A percentile compares a stretch with the other conserved stretches of the same genome.
These are phyloP conservation scores for Masticophis lateralis DNA, from an alignment of 2,797 vertebrate species.

Conservation along the genomic window DNA sequence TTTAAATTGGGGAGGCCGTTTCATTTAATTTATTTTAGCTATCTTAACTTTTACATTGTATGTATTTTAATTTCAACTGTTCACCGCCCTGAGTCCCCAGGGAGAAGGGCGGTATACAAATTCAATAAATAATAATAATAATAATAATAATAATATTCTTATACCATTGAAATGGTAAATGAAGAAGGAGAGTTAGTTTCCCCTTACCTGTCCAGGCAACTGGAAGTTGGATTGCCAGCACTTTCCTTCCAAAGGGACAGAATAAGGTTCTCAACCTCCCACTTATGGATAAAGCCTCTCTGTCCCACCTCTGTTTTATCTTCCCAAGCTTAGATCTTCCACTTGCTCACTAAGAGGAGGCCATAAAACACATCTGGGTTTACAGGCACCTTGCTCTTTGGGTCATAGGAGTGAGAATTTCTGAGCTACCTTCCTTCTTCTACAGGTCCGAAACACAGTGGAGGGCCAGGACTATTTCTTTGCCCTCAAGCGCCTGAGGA, in stretches of 20 bases:
- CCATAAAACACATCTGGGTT: neutral
- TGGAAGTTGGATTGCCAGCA: neutral
- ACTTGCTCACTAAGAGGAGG: neutral
- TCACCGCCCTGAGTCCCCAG: too few relatives aligned
- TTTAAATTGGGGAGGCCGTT: too few relatives aligned
- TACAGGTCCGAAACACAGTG: constrained; percentile 6
- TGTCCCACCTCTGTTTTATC: neutral
- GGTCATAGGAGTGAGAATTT: neutral
- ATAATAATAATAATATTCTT: neutral
- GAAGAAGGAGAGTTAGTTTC: neutral
- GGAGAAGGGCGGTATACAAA: too few relatives aligned
- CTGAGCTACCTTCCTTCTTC: neutral
- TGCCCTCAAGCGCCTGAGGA: constrained; percentile 79
- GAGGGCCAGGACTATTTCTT: constrained; percentile 62
- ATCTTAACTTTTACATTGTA: too few relatives aligned
- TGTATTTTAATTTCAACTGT: too few relatives aligned
- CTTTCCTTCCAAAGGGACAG: neutral
- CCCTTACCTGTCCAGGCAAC: neutral
- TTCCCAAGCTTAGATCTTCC: neutral
- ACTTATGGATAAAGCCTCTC: neutral
- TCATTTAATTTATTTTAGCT: too few relatives aligned
- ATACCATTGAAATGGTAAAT: neutral
- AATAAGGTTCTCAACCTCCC: neutral
- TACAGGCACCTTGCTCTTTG: neutral
- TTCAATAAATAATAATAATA: too few relatives aligned